A percentile compares a stretch with the other conserved stretches of the same genome.
phyloP scores from a whole-genome alignment of 2,888 invertebrate species.

The Dysmachus trigonus region DNA sequence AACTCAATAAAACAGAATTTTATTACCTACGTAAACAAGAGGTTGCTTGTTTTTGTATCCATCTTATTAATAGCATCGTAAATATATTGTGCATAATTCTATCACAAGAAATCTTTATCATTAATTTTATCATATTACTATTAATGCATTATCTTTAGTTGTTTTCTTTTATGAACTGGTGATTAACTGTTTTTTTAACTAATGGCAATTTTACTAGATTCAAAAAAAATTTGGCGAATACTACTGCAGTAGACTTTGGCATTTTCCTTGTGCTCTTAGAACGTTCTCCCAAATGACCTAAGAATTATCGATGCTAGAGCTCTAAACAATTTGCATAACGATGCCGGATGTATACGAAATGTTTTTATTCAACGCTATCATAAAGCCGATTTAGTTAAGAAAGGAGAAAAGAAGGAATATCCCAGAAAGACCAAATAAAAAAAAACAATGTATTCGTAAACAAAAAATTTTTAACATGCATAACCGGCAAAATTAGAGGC shows the following conservation, averaged over 20 bases:
- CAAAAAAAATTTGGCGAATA: background rate
- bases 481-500: background rate
- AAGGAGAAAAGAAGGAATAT: background rate
- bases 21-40: too few species aligned
- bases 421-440: background rate
- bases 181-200: background rate
- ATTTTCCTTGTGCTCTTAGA: background rate
- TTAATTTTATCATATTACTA: background rate
- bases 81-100: too few species aligned
- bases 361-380: background rate
- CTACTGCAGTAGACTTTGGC: background rate
- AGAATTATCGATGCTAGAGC: background rate
- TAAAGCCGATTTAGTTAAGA: background rate
- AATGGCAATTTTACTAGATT: background rate
- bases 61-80: too few species aligned
- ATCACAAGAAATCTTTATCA: background rate
- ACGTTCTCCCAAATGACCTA: background rate
- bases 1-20: too few species aligned
- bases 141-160: too few species aligned
- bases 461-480: background rate
- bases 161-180: too few species aligned
- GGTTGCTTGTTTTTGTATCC: too few species aligned
- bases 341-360: background rate
- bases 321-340: background rate
- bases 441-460: background rate